Conservation (phyloP, 2,888 invertebrate genomes). For the Pristionchus arcanus region DNA sequence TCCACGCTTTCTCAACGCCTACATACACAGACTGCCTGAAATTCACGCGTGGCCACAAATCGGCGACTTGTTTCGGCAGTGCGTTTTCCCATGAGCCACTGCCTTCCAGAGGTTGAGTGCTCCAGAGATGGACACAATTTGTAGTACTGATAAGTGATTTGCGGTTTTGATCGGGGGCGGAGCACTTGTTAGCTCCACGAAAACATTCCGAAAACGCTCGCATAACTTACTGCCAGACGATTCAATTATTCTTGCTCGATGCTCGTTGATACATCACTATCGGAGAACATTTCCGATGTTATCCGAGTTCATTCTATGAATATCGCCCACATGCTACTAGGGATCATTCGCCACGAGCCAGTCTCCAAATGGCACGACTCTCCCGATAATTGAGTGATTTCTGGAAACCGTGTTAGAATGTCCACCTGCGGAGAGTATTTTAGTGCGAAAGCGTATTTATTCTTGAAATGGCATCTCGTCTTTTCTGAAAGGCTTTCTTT, state of each 20-base stretch:
- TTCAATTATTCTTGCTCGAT: neutral
- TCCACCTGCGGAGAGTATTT: neutral
- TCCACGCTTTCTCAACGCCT: neutral
- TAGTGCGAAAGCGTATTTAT: neutral
- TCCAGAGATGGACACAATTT: neutral
- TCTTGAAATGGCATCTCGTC: neutral
- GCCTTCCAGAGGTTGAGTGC: neutral
- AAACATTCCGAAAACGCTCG: neutral
- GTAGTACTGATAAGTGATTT: neutral
- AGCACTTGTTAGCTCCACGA: neutral
- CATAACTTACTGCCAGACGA: neutral
- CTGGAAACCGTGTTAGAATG: neutral
- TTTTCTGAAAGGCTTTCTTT: too few species aligned
- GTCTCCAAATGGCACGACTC: neutral
- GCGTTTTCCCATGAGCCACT: neutral
- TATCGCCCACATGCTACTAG: neutral
- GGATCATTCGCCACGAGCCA: neutral
- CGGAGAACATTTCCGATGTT: neutral
- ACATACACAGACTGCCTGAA: neutral
- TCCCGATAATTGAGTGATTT: conserved; percentile 26
- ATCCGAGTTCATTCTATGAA: neutral
- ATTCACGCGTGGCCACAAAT: neutral
- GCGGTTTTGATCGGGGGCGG: neutral
- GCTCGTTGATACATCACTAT: neutral
- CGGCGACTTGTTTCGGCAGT: neutral